Conservation (phyloP, 1,140 invertebrate species). For the Phymastichus coffea region DNA sequence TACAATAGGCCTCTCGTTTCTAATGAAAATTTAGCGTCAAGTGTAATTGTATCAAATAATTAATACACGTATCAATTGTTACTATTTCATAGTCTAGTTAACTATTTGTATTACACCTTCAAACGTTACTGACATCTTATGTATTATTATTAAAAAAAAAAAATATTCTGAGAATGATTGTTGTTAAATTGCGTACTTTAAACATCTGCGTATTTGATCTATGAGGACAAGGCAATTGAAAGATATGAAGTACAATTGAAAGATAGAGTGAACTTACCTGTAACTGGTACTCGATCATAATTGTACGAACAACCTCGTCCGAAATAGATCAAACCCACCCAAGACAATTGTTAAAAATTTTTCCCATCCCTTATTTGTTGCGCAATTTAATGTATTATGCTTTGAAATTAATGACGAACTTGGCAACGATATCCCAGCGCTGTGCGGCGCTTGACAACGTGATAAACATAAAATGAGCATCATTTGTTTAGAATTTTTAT, state of each 20-base stretch:
- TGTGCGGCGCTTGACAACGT: too few species aligned
- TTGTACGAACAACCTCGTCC: conserved; percentile 1
- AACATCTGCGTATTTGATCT: conserved; percentile 7
- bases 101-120: neutral
- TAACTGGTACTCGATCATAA: too few species aligned
- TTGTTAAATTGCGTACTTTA: conserved; percentile 6
- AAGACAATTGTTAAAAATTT: neutral
- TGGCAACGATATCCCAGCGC: too few species aligned
- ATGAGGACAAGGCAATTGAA: conserved; percentile 8
- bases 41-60: neutral
- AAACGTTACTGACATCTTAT: neutral
- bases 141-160: neutral
- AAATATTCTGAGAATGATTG: too few species aligned
- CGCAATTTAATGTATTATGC: too few species aligned
- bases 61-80: neutral
- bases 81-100: neutral
- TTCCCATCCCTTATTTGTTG: too few species aligned
- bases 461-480: too few species aligned
- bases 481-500: too few species aligned
- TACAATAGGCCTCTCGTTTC: conserved; percentile 31
- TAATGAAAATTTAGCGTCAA: neutral
- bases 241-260: too few species aligned
- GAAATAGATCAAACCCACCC: neutral
- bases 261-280: too few species aligned
- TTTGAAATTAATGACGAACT: too few species aligned